Evolutionary conservation across 2,797 vertebrate genomes (phyloP), one percentile per base, ranked within the genome.

Genomic region (Chiroxiphia lanceolata): DNA sequence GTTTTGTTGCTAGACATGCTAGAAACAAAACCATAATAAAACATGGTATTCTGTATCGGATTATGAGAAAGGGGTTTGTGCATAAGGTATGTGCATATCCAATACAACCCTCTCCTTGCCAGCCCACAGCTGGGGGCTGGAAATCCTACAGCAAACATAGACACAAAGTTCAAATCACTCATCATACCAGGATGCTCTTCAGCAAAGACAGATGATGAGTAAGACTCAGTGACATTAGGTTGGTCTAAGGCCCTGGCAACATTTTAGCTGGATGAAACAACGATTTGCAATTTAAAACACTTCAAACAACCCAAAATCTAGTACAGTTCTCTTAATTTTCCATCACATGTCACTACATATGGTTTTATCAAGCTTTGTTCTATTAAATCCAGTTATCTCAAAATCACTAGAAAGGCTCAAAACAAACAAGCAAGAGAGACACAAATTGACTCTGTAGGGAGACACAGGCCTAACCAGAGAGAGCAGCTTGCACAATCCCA

Each of bases 191-290:
- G 20, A 63, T 63, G 31, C 31, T 44, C 23, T 34, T 47, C 70
- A 59, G 56, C 21, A 14, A 60, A 75, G 34, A 59, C 34, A 19
- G 15, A 40, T 0, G 15, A 40, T 0, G 3, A 67, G 23, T 13
- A 67, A 61, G 47, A 67, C 19, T 63, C 34, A 63, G 16, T 10
- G 31, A 36, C 31, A 87, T 15, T 34, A 54, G 13, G 12, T 13
- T 60, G 33, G 23, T 44, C 20, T 53, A 53, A 68, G n/a, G 27
- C 19, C 19, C 22, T 61, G 14, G n/a, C 44, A 78, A 9, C 19
- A 42, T 57, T 78, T 83, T 42, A 57, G 42, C 48, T 48, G 23
- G 45, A 31, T 56, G 18, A 75, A 84, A 63, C n/a, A 44, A 4
- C 4, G 29, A 38, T 20, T 38, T 19, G 8, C 38, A 38, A 57